These are phyloP conservation scores for Oeneis ivallda DNA, from an alignment of 2,888 invertebrate species.

Conservation along the genomic window DNA sequence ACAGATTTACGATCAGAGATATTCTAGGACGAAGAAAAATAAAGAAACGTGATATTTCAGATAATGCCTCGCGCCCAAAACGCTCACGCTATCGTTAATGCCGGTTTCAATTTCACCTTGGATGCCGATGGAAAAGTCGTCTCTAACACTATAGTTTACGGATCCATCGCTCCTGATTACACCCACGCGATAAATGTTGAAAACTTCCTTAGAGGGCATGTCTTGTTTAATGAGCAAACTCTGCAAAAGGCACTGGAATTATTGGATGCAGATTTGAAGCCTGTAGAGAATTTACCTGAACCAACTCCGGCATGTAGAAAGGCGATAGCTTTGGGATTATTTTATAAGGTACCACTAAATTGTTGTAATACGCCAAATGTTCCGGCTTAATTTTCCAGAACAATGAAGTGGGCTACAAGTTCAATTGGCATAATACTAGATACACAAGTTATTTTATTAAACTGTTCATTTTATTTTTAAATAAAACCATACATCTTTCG, in stretches of 20 bases:
- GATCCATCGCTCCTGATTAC: conserved; percentile 82
- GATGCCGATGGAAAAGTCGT: conserved; percentile 61
- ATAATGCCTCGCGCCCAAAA: conserved; percentile 89
- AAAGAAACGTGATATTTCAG: conserved; percentile 64
- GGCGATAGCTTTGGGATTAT: conserved; percentile 86
- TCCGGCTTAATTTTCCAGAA: too few species aligned
- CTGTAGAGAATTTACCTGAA: conserved; percentile 84
- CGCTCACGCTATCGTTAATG: conserved; percentile 89
- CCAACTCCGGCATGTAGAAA: conserved; percentile 86
- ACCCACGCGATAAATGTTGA: conserved; percentile 83
- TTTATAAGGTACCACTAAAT: conserved; percentile 84
- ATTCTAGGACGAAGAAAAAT: background rate
- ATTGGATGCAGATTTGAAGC: conserved; percentile 83
- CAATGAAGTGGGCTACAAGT: too few species aligned
- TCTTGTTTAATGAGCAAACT: conserved; percentile 65
- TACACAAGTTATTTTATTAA: too few species aligned
- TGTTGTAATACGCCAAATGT: background rate
- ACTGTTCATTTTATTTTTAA: too few species aligned
- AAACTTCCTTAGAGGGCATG: conserved; percentile 63
- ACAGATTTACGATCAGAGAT: too few species aligned
- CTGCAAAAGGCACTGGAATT: conserved; percentile 74
- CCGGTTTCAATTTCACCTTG: conserved; percentile 85
- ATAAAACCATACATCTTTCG: too few species aligned
- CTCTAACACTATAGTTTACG: conserved; percentile 83
- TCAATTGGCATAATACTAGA: too few species aligned